Percentiles rank a stretch among this genome's conserved stretches.
phyloP scores from a whole-genome alignment of 2,113 vertebrate species.

The Oryzias javanicus region DNA sequence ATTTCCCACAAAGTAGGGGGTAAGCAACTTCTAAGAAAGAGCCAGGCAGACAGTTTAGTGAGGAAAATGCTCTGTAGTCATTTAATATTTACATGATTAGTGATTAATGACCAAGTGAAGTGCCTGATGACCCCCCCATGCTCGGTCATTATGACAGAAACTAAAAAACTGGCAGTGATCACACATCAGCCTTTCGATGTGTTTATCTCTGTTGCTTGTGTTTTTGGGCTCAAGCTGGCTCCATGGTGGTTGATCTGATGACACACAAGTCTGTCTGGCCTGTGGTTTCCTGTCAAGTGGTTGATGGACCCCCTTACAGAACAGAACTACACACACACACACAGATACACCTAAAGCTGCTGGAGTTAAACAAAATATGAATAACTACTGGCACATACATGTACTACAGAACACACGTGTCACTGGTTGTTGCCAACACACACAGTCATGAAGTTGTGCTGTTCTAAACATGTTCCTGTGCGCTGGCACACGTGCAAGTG shows the following conservation, averaged over 20 bases:
- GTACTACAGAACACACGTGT: slow-evolving; percentile 16
- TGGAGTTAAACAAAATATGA: neutral
- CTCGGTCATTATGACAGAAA: neutral
- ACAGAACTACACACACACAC: slow-evolving; percentile 17
- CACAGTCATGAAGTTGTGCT: slow-evolving; percentile 57
- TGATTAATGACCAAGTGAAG: neutral
- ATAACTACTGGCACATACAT: neutral
- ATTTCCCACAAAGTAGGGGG: neutral
- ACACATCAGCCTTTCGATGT: neutral
- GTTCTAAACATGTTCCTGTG: slow-evolving; percentile 24
- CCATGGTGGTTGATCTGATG: slow-evolving; percentile 47
- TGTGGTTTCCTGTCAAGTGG: slow-evolving; percentile 69
- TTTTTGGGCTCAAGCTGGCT: slow-evolving; percentile 33
- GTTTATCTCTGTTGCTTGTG: slow-evolving; percentile 39
- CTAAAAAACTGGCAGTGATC: slow-evolving; percentile 6
- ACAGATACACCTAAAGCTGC: slow-evolving; percentile 10
- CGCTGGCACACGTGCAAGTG: slow-evolving; percentile 17
- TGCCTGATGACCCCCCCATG: neutral
- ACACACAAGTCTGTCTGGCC: slow-evolving; percentile 71
- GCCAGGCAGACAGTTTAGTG: neutral
- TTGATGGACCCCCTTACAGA: slow-evolving; percentile 39
- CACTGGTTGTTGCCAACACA: slow-evolving; percentile 35
- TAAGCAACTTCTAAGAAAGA: neutral
- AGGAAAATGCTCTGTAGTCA: neutral
- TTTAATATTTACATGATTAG: neutral